These are phyloP conservation scores for Zenarchopterus dispar DNA, from an alignment of 2,797 vertebrate genomes.

Conservation along the genomic window DNA sequence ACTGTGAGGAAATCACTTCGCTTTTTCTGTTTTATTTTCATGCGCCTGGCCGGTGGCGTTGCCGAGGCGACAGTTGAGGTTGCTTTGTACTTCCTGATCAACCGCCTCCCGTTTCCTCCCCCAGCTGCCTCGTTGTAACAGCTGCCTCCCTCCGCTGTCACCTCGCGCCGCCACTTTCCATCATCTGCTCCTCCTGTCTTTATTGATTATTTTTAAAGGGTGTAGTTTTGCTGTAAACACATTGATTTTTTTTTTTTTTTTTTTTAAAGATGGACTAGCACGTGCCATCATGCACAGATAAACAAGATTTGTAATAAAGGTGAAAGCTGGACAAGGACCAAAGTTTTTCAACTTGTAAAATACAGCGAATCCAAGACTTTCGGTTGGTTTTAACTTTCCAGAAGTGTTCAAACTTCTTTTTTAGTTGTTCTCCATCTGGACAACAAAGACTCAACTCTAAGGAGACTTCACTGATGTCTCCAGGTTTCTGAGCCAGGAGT, in stretches of 20 bases:
- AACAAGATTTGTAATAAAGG: too few species aligned
- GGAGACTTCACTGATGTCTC: slow-evolving; percentile 14
- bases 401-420: too few species aligned
- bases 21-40: slow-evolving; percentile 23
- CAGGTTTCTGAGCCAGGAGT: slow-evolving; percentile 3
- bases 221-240: slow-evolving; percentile 31
- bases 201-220: slow-evolving; percentile 44
- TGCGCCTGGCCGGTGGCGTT: slow-evolving; percentile 37
- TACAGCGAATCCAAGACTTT: too few species aligned
- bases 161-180: slow-evolving; percentile 22
- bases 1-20: slow-evolving; percentile 8
- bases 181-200: slow-evolving; percentile 26
- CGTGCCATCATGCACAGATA: too few species aligned
- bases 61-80: slow-evolving; percentile 74
- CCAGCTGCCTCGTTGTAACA: slow-evolving; percentile 39
- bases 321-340: too few species aligned
- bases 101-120: slow-evolving; percentile 78
- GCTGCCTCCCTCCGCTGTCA: slow-evolving; percentile 40
- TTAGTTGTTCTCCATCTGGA: too few species aligned
- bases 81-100: slow-evolving; percentile 79
- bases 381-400: too few species aligned
- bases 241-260: slow-evolving; percentile 14
- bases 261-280: too few species aligned
- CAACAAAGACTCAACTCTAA: slow-evolving; percentile 25
- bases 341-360: too few species aligned